Evolutionary conservation across 2,113 vertebrate genomes (phyloP).

Genomic region (Rhinolophus ferrumequinum): DNA sequence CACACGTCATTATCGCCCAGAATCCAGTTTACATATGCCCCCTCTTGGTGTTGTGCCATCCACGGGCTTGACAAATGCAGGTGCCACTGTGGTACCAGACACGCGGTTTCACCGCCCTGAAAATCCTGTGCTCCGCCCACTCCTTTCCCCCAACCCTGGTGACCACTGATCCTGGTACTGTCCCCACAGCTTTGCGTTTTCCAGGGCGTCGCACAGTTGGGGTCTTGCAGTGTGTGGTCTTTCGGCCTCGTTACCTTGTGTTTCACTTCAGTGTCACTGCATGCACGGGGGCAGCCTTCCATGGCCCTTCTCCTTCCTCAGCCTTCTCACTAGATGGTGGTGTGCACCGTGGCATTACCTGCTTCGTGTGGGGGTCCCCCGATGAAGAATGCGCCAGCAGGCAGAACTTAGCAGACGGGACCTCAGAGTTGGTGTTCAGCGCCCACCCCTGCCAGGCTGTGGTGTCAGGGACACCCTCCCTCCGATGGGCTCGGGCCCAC

Average conservation of each 20-base stretch:
- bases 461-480: background rate
- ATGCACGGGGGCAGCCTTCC: too few species aligned
- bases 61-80: background rate
- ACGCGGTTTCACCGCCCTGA: too few species aligned
- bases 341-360: accelerated
- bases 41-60: background rate
- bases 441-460: accelerated
- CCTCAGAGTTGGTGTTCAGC: accelerated
- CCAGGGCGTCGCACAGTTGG: accelerated
- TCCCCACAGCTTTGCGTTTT: background rate
- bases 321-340: background rate
- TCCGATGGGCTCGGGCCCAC: background rate
- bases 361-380: accelerated
- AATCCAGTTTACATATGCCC: too few species aligned
- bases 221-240: accelerated
- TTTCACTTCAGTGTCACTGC: too few species aligned
- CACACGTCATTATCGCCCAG: background rate
- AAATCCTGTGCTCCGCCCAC: background rate
- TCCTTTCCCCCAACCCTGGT: background rate
- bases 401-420: background rate
- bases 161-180: background rate
- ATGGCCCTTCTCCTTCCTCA: too few species aligned
- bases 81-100: background rate
- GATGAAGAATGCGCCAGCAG: too few species aligned
- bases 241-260: accelerated